Evolutionary conservation across 2,888 invertebrate genomes (phyloP).

Genomic region (Epinotia nisella): DNA sequence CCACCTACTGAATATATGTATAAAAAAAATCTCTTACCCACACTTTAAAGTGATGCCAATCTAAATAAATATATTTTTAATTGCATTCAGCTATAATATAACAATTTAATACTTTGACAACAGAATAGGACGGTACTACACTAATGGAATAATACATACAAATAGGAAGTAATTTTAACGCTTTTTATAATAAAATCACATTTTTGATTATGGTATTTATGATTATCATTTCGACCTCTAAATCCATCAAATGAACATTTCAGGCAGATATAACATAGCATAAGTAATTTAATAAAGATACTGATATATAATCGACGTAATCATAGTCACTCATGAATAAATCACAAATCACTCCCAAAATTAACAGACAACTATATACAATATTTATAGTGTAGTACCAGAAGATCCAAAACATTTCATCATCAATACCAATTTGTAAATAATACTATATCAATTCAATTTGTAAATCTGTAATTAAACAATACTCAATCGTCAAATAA

Average conservation of each 20-base stretch:
- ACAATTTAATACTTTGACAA: conserved; percentile 47
- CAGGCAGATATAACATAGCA: neutral
- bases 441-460: conserved; percentile 41
- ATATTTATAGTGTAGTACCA: conserved; percentile 27
- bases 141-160: conserved; percentile 28
- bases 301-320: conserved; percentile 14
- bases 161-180: conserved; percentile 24
- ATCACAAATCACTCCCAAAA: conserved; percentile 12
- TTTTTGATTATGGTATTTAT: conserved; percentile 21
- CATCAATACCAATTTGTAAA: conserved; percentile 35
- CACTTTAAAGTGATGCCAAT: conserved; percentile 57
- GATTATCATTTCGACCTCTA: conserved; percentile 16
- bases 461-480: conserved; percentile 49
- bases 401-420: conserved; percentile 11
- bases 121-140: conserved; percentile 44
- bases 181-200: conserved; percentile 22
- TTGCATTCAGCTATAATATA: conserved; percentile 64
- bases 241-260: conserved; percentile 28
- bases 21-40: conserved; percentile 49
- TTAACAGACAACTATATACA: neutral
- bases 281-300: conserved; percentile 1
- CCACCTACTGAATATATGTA: conserved; percentile 33
- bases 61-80: conserved; percentile 56
- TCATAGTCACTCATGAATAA: neutral
- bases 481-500: conserved; percentile 49